A percentile compares a stretch with the other conserved stretches of the same genome.
Conservation (phyloP, 2,113 vertebrate genomes). For the Drymodes brunneopygia region DNA sequence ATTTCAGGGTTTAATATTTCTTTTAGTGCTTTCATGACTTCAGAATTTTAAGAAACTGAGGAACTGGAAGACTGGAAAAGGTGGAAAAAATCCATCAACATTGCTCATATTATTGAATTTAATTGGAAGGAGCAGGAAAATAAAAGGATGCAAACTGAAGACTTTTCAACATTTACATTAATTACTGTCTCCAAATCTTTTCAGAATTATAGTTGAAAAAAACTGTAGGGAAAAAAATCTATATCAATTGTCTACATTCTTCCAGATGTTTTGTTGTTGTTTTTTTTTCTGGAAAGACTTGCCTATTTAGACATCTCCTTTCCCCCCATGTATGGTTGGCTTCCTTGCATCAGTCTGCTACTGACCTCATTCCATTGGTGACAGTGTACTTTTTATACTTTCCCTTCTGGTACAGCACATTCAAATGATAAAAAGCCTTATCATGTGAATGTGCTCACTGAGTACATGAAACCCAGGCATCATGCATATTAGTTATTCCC, state of each 20-base stretch:
- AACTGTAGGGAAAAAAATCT: neutral
- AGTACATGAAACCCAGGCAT: neutral
- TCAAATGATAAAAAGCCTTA: neutral
- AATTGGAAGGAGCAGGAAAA: neutral
- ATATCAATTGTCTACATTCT: neutral
- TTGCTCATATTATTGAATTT: neutral
- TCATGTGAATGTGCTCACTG: neutral
- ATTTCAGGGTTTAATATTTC: neutral
- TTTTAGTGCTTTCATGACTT: neutral
- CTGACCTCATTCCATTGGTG: neutral
- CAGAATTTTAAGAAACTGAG: neutral
- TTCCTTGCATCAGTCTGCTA: neutral
- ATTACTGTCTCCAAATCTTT: neutral
- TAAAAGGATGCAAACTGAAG: neutral
- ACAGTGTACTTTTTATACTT: neutral
- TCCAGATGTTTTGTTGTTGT: neutral
- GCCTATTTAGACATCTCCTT: neutral
- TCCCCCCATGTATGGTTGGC: neutral
- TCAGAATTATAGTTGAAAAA: neutral
- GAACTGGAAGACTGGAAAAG: neutral
- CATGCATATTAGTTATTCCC: neutral
- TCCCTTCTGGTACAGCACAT: neutral
- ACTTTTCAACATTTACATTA: neutral
- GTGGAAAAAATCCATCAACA: neutral
- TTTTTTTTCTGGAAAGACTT: neutral